Conservation (phyloP, 1,140 invertebrate species). For the Tetramorium parvispinum region DNA sequence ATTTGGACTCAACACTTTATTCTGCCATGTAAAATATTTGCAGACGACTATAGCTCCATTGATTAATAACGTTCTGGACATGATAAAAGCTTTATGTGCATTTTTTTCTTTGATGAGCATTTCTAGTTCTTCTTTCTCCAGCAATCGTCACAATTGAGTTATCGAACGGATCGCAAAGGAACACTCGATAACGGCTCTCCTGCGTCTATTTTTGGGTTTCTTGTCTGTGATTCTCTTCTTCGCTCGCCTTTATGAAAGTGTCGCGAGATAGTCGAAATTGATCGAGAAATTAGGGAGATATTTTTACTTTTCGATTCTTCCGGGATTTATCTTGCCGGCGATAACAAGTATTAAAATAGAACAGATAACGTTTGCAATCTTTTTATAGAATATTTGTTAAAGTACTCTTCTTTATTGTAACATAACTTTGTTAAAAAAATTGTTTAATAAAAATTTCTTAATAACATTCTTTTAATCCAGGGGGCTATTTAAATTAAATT, state of each 20-base stretch:
- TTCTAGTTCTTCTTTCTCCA: background rate
- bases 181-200: background rate
- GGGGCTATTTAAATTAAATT: background rate
- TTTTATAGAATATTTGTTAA: background rate
- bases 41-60: background rate
- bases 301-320: background rate
- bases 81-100: background rate
- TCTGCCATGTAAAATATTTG: background rate
- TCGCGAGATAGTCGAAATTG: slow-evolving; percentile 18
- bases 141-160: background rate
- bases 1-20: background rate
- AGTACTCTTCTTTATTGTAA: background rate
- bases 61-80: background rate
- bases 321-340: background rate
- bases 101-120: background rate
- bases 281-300: slow-evolving; percentile 15
- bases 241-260: background rate
- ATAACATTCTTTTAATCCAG: background rate
- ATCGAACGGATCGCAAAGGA: background rate
- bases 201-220: slow-evolving; percentile 18
- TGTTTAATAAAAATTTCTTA: background rate
- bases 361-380: background rate
- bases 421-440: background rate
- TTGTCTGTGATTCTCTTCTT: background rate
- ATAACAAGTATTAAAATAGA: slow-evolving; percentile 18